These are phyloP conservation scores for Sarcophaga caerulescens DNA, from an alignment of 2,888 invertebrate species.

Conservation along the genomic window DNA sequence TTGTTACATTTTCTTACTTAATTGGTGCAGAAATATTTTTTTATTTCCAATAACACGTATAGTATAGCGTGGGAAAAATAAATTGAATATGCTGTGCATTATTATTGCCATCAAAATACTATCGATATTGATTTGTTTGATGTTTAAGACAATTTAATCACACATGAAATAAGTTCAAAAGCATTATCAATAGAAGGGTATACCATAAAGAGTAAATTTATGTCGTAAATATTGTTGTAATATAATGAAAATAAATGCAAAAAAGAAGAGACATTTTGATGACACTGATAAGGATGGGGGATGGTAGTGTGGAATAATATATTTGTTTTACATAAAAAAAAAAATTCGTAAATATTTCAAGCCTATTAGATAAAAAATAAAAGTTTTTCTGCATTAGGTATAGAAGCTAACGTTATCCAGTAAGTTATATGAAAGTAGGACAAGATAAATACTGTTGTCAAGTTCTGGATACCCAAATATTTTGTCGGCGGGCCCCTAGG, in stretches of 20 bases:
- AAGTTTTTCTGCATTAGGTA: too few relatives aligned
- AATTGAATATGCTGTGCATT: neutral
- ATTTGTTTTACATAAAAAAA: too few relatives aligned
- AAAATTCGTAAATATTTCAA: too few relatives aligned
- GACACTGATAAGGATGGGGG: neutral
- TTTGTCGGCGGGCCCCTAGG: too few relatives aligned
- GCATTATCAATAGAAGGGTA: neutral
- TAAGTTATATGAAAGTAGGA: too few relatives aligned
- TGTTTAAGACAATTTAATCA: neutral
- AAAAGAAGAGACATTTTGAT: neutral
- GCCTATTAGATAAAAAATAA: too few relatives aligned
- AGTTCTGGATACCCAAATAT: too few relatives aligned
- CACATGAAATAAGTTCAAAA: neutral
- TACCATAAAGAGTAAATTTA: neutral
- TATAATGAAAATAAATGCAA: neutral
- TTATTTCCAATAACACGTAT: neutral
- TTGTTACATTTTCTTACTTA: slow-evolving; percentile 41
- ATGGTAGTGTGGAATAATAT: too few relatives aligned
- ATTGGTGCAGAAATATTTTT: slow-evolving; percentile 25
- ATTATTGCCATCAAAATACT: neutral
- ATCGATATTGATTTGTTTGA: neutral
- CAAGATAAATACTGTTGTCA: too few relatives aligned
- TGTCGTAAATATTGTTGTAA: neutral
- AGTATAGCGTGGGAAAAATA: slow-evolving; percentile 6
- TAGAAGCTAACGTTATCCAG: too few relatives aligned